Evolutionary conservation across 2,797 vertebrate genomes (phyloP), one percentile per base, ranked within the genome.

Genomic region (Cossypha polioptera): DNA sequence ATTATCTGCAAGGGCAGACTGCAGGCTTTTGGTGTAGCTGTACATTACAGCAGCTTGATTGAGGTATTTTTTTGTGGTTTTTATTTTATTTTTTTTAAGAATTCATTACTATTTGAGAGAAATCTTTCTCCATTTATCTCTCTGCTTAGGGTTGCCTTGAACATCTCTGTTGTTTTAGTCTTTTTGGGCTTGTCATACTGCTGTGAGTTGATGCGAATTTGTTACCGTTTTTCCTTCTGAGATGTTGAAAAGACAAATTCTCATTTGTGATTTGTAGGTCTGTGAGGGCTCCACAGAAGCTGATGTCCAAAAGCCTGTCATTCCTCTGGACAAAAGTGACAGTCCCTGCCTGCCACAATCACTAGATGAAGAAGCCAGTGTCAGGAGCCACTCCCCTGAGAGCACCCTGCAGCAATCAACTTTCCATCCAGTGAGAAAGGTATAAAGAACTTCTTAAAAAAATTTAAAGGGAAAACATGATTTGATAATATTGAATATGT

Each of bases 361-460:
- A 11, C 42, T 95, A 55, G 96, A 92, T 47, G 98, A 97, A 81
- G 98, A 97, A 92, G 69, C 88, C 54, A 63, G 88, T 66, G 97
- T 82, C 58, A 96, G 90, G 35, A 89, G 84, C 59, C 96, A 95
- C 28, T 43, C 95, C 33, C 29, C 94, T 91, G 97, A 97, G 53
- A 94, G 33, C 76, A 43, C 79, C 26, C 69, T 86, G 86, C 97
- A 97, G 67, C 96, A 93, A 48, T 71, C 97, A 45, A 76, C 97
- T 88, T 96, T 97, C 11, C 97, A 92, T 90, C 97, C 97, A 48
- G 68, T 94, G 69, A 98, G 96, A 97, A 98, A 98, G 98, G 98
- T 98, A 98, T 69, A 85, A 86, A 79, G 13, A 92, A n/a, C 13
- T 69, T 84, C 10, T 42, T 66, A 0, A 10, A 66, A 69, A 50